Evolutionary conservation across 2,888 invertebrate species (phyloP), one percentile per base, ranked within the genome.

Genomic region (Meteorus cinctellus): DNA sequence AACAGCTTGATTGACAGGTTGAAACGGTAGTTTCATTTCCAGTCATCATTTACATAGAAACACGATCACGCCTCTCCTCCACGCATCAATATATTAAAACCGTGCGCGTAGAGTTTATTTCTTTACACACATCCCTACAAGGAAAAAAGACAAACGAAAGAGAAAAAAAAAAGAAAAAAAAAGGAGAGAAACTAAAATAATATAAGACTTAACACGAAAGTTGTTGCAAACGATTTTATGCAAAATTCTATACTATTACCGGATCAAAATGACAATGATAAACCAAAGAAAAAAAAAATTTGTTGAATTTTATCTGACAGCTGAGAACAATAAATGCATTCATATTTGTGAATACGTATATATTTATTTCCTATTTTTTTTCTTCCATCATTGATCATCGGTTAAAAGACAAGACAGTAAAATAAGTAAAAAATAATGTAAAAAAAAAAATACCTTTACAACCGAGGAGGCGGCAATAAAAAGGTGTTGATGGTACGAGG

Each of bases 1-100:
- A 16, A 41, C 16, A 24, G 60, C 36, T 55, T 80, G 82, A 82
- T 81, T 80, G 82, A 82, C 81, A 79, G 79, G 80, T 81, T 79
- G 77, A 79, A 81, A 81, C 81, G 81, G 81, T 78, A 81, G 80
- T 80, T 78, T 75, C 74, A 80, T 80, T 78, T 77, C 76, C 77
- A 78, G 76, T 75, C 78, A 80, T 79, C 75, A 80, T 81, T 81
- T 80, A 78, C 80, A 80, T 81, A 76, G 74, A 27, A 75, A 77
- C 74, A 68, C 59, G 34, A 65, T 55, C 75, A 73, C 66, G 68
- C 75, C 73, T 60, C 55, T 72, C 70, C 63, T 55, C 62, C 70
- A 55, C 71, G 69, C 66, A 55, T 55, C 55, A 55, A 55, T 55
- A 55, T 55, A 19, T 55, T 55, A 55, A 24, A 55, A 24, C 55